phyloP scores from a whole-genome alignment of 1,140 invertebrate genomes.

The Cyphomyrmex costatus region DNA sequence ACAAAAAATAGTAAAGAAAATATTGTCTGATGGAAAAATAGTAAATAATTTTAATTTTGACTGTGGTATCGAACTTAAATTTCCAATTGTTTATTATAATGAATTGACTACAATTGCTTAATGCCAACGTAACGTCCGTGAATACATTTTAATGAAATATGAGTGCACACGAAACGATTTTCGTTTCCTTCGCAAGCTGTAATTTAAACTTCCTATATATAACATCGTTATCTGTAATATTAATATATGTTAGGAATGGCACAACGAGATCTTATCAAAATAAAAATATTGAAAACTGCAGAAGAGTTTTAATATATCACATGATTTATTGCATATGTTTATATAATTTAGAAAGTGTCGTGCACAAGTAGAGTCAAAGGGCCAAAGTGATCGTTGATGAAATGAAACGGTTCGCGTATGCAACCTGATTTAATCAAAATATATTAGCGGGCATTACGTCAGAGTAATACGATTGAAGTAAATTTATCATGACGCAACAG shows the following conservation, averaged over 20 bases:
- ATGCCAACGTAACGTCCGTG: neutral
- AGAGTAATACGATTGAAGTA: constrained; percentile 57
- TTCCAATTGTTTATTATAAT: constrained; percentile 3
- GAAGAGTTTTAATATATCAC: neutral
- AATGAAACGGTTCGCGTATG: constrained; percentile 31
- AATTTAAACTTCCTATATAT: constrained; percentile 1
- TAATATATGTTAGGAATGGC: neutral
- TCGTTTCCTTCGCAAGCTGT: neutral
- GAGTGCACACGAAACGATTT: constrained; percentile 24
- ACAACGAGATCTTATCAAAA: neutral
- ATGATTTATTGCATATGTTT: neutral
- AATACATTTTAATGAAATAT: constrained; percentile 47
- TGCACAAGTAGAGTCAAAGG: neutral
- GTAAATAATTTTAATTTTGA: neutral
- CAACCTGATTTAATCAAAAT: constrained; percentile 60
- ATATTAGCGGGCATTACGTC: constrained; percentile 49
- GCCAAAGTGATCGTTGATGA: constrained; percentile 17
- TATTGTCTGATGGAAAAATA: neutral
- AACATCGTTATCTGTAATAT: neutral
- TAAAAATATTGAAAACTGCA: neutral
- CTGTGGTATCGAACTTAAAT: neutral
- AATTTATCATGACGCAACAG: constrained; percentile 56
- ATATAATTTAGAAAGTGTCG: constrained; percentile 17
- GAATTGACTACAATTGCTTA: constrained; percentile 20
- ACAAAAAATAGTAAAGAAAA: neutral